These are phyloP conservation scores for Ceratina australensis DNA, from an alignment of 1,140 invertebrate genomes.

Conservation along the genomic window DNA sequence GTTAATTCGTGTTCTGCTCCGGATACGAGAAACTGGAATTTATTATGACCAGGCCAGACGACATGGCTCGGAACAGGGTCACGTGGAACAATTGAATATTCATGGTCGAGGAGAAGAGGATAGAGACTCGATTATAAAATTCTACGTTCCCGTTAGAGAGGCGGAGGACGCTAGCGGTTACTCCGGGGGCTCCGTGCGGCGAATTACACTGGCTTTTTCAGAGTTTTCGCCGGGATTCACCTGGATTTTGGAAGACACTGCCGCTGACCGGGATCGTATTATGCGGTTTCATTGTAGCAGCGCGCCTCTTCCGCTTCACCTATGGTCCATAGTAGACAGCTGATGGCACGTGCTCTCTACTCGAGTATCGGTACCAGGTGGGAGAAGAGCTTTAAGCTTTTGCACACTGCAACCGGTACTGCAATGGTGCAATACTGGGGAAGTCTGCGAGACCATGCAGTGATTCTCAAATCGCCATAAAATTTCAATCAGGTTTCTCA, in stretches of 20 bases:
- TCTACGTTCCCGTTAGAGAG: background rate
- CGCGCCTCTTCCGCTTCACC: conserved; percentile 66
- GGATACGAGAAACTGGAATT: conserved; percentile 33
- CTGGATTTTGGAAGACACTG: conserved; percentile 52
- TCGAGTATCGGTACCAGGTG: conserved; percentile 63
- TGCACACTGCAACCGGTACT: conserved; percentile 59
- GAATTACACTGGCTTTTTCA: background rate
- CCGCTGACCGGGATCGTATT: conserved; percentile 30
- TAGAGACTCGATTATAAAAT: conserved; percentile 13
- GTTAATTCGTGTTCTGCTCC: conserved; percentile 24
- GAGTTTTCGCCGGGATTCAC: background rate
- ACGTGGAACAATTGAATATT: conserved; percentile 44
- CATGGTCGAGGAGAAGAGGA: conserved; percentile 1
- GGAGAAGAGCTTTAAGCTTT: conserved; percentile 57
- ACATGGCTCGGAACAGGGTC: conserved; percentile 25
- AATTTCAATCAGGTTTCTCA: background rate
- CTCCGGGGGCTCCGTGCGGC: background rate
- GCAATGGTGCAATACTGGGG: conserved; percentile 66
- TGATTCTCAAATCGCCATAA: conserved; percentile 62
- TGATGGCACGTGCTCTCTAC: conserved; percentile 77
- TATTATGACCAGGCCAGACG: conserved; percentile 2
- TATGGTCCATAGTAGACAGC: conserved; percentile 75
- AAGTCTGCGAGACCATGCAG: conserved; percentile 49
- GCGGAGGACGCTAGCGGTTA: background rate
- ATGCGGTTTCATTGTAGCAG: conserved; percentile 44